phyloP scores from a whole-genome alignment of 2,888 invertebrate species.

The Meiosimyza decipiens region DNA sequence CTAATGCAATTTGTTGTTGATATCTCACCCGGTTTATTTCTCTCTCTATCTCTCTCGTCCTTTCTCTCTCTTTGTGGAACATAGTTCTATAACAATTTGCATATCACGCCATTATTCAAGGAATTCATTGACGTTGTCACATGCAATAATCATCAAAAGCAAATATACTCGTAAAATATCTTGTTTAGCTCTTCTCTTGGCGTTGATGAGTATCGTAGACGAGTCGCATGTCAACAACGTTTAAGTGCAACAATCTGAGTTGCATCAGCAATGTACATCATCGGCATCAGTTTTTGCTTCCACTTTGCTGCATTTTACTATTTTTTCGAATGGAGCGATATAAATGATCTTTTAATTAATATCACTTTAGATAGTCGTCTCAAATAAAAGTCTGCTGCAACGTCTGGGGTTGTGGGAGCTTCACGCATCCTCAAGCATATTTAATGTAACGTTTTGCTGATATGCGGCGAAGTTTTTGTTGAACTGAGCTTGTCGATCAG shows the following conservation, averaged over 20 bases:
- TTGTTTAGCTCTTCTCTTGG: slow-evolving; percentile 40
- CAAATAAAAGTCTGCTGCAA: not conserved
- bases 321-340: slow-evolving; percentile 39
- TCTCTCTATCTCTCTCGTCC: not conserved
- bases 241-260: slow-evolving; percentile 19
- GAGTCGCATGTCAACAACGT: slow-evolving; percentile 50
- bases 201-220: slow-evolving; percentile 55
- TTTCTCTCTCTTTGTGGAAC: too few relatives aligned
- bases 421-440: slow-evolving; percentile 13
- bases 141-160: slow-evolving; percentile 38
- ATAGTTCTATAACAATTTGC: slow-evolving; percentile 28
- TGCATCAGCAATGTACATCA: slow-evolving; percentile 13
- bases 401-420: slow-evolving; percentile 17
- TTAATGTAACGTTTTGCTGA: slow-evolving; percentile 41
- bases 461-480: slow-evolving; percentile 34
- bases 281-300: slow-evolving; percentile 18
- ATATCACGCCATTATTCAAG: slow-evolving; percentile 29
- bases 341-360: slow-evolving; percentile 45
- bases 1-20: not conserved
- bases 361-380: slow-evolving; percentile 42
- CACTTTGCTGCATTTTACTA: slow-evolving; percentile 36
- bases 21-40: not conserved
- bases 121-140: slow-evolving; percentile 35
- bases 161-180: not conserved
- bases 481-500: slow-evolving; percentile 4